phyloP scores from a whole-genome alignment of 1,140 invertebrate species.

The Drosophila pandora region DNA sequence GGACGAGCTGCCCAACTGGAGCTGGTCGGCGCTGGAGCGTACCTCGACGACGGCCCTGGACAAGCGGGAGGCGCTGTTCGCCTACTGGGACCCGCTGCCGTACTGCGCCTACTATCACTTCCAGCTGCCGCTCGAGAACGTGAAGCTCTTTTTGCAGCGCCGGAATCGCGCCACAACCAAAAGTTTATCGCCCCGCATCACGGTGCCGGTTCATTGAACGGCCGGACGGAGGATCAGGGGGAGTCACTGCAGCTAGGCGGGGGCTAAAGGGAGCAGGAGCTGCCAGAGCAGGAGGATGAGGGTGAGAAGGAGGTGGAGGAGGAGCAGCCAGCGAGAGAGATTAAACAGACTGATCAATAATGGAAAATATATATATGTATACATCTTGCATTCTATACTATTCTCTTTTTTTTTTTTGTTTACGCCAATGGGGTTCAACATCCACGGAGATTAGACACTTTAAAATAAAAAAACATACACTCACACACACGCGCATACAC shows the following conservation, averaged over 20 bases:
- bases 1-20: conserved; percentile 71
- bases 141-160: conserved; percentile 84
- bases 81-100: conserved; percentile 92
- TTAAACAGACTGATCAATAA: conserved; percentile 76
- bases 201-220: conserved; percentile 82
- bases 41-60: conserved; percentile 85
- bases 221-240: background rate
- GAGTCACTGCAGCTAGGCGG: conserved; percentile 1
- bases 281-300: conserved; percentile 31
- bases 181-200: conserved; percentile 78
- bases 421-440: conserved; percentile 75
- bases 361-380: conserved; percentile 21
- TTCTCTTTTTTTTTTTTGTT: conserved; percentile 61
- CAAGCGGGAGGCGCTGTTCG: conserved; percentile 90
- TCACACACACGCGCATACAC: conserved; percentile 18
- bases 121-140: conserved; percentile 88
- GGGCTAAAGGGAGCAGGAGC: conserved; percentile 9
- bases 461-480: conserved; percentile 42
- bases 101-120: conserved; percentile 93
- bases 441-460: conserved; percentile 71
- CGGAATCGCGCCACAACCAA: conserved; percentile 72
- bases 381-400: conserved; percentile 41
- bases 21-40: conserved; percentile 70
- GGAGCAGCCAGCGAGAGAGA: conserved; percentile 57
- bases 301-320: background rate